These are phyloP conservation scores for Agriopis leucophaearia DNA, from an alignment of 2,888 invertebrate species.

Conservation along the genomic window DNA sequence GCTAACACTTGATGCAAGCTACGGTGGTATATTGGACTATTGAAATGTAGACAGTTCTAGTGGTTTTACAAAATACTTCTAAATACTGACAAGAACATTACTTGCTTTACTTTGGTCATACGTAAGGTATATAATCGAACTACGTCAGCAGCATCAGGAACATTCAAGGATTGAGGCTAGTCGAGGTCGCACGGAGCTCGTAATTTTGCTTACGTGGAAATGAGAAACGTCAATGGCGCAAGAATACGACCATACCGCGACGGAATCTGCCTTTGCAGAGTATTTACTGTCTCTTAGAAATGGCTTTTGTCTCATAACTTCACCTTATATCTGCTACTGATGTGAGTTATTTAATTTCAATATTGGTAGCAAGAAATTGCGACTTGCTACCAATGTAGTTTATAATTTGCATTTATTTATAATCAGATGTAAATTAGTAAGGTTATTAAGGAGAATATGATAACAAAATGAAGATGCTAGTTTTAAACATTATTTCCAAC, in stretches of 20 bases:
- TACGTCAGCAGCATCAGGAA: background rate
- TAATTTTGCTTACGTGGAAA: conserved; percentile 14
- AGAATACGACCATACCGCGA: conserved; percentile 15
- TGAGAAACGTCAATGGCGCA: conserved; percentile 22
- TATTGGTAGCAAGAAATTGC: background rate
- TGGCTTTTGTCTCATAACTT: conserved; percentile 13
- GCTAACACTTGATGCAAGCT: no score
- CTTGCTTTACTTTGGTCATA: background rate
- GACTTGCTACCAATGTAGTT: background rate
- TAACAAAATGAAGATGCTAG: no score
- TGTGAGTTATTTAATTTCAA: conserved; percentile 14
- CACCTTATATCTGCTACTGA: background rate
- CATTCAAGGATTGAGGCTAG: background rate
- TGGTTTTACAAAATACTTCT: no score
- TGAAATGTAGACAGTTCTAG: no score
- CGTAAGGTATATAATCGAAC: background rate
- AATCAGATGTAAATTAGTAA: background rate
- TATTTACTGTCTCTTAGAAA: conserved; percentile 17
- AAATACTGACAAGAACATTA: background rate
- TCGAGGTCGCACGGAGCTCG: conserved; percentile 1
- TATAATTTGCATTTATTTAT: background rate
- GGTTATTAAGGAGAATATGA: background rate
- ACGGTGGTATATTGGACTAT: no score
- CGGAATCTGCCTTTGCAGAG: conserved; percentile 3
- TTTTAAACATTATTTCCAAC: no score